Percentiles rank a stretch among this genome's conserved stretches.
These are phyloP conservation scores for Anastrepha ludens DNA, from an alignment of 1,140 invertebrate species.

Conservation along the genomic window DNA sequence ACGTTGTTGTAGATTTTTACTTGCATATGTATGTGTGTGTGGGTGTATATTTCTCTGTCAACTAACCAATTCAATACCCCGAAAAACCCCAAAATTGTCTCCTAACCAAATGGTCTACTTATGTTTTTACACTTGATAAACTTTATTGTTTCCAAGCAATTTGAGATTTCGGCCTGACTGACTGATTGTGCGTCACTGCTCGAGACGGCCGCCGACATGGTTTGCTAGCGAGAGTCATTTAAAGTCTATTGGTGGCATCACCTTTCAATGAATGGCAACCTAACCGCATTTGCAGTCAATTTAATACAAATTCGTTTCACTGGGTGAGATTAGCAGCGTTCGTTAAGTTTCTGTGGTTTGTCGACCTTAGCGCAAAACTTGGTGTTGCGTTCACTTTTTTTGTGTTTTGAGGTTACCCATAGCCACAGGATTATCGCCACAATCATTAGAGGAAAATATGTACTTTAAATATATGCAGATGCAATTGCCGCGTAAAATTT, in stretches of 20 bases:
- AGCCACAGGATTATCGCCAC: too few species aligned
- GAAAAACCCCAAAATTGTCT: not conserved
- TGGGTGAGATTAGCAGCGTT: not conserved
- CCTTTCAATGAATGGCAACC: not conserved
- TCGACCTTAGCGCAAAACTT: not conserved
- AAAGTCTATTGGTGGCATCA: constrained; percentile 6
- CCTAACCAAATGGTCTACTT: not conserved
- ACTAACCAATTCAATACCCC: not conserved
- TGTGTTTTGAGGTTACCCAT: too few species aligned
- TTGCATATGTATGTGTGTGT: not conserved
- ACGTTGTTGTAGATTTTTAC: not conserved
- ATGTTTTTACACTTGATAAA: constrained; percentile 68
- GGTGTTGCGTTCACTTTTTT: too few species aligned
- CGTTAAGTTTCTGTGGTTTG: not conserved
- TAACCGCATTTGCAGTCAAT: constrained; percentile 25
- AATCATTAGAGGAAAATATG: too few species aligned
- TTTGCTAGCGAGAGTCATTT: not conserved
- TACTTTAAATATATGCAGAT: too few species aligned
- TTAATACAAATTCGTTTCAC: not conserved
- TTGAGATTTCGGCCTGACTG: constrained; percentile 67
- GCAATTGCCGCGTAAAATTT: too few species aligned
- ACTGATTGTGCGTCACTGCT: not conserved
- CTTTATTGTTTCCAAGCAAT: constrained; percentile 72
- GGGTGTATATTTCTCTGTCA: not conserved
- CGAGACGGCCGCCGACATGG: not conserved